Evolutionary conservation across 2,888 invertebrate species (phyloP).

Genomic region (Galeruca laticollis): DNA sequence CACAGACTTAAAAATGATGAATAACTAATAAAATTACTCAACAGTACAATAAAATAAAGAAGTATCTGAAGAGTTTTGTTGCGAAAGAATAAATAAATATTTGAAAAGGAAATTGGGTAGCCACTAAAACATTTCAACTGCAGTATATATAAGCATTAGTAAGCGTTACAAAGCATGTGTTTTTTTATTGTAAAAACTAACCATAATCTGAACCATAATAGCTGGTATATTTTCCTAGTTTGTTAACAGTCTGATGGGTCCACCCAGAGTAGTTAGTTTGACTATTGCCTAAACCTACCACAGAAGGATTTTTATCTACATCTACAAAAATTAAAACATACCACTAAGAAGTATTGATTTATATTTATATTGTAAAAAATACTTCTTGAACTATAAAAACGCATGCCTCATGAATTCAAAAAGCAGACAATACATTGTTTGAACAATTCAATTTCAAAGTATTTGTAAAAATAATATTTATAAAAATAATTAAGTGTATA

Average conservation of each 20-base stretch:
- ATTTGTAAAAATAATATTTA: no score
- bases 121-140: neutral
- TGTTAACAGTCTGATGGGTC: conserved; percentile 44
- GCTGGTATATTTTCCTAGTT: conserved; percentile 52
- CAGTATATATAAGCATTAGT: conserved; percentile 4
- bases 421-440: neutral
- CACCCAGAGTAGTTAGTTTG: conserved; percentile 41
- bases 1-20: no score
- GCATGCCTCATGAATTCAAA: neutral
- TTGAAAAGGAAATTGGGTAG: no score
- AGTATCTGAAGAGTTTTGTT: no score
- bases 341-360: neutral
- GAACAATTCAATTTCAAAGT: no score
- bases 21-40: no score
- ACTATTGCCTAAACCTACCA: conserved; percentile 41
- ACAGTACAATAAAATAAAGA: no score
- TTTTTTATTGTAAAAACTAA: conserved; percentile 50
- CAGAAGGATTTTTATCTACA: conserved; percentile 43
- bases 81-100: no score
- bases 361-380: conserved; percentile 10
- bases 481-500: no score
- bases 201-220: conserved; percentile 57
- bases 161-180: conserved; percentile 2
- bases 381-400: neutral
- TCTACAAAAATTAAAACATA: conserved; percentile 44